Percentiles rank a stretch among this genome's conserved stretches.
Evolutionary conservation across 1,140 invertebrate genomes (phyloP).

Genomic region (Papilio aristodemus): DNA sequence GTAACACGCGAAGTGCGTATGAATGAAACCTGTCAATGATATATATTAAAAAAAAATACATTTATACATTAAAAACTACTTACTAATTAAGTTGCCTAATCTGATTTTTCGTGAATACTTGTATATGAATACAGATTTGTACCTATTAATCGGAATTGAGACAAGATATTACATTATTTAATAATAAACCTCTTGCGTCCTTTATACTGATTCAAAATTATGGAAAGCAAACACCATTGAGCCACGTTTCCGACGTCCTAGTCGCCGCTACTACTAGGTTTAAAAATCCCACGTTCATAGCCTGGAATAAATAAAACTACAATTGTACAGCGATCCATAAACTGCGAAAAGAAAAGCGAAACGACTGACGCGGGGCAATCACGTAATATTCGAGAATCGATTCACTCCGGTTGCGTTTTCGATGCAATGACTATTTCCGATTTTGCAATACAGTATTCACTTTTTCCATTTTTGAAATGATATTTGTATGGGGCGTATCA

Average conservation of each 20-base stretch:
- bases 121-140: no score
- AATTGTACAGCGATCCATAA: neutral
- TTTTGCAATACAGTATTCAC: neutral
- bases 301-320: neutral
- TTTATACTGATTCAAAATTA: no score
- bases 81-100: no score
- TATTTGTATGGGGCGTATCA: neutral
- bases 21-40: neutral
- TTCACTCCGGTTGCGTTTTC: neutral
- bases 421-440: conserved; percentile 12
- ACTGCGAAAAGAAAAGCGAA: neutral
- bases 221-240: no score
- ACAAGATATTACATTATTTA: no score
- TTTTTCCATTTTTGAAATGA: neutral
- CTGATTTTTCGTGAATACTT: no score
- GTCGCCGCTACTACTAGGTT: no score
- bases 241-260: no score
- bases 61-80: no score
- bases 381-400: neutral
- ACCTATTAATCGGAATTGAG: no score
- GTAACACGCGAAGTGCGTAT: neutral
- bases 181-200: no score
- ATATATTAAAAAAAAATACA: neutral
- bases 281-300: neutral
- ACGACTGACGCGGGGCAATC: neutral